phyloP scores from a whole-genome alignment of 2,797 vertebrate genomes.

The Falco novaeseelandiae region DNA sequence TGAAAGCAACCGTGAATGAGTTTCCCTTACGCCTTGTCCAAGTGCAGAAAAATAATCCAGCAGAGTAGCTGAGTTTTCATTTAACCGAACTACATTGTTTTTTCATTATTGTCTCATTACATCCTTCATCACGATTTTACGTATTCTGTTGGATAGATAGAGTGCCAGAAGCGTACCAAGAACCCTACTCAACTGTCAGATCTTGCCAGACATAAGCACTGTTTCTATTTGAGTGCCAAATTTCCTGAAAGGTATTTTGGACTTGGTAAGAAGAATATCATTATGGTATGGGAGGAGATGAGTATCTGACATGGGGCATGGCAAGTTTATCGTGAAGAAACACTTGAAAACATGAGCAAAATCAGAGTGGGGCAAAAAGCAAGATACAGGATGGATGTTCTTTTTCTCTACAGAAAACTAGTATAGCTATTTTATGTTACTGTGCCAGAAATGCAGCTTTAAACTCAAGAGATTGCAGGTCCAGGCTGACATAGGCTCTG shows the following conservation, averaged over 20 bases:
- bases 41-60: background rate
- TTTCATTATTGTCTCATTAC: background rate
- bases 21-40: background rate
- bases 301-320: slow-evolving; percentile 17
- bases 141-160: background rate
- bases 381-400: background rate
- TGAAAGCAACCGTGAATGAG: background rate
- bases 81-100: background rate
- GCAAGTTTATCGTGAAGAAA: background rate
- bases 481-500: slow-evolving; percentile 1
- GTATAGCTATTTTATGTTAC: background rate
- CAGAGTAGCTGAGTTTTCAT: background rate
- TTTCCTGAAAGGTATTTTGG: slow-evolving; percentile 70
- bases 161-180: background rate
- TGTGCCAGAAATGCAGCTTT: slow-evolving; percentile 56
- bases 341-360: slow-evolving; percentile 41
- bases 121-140: background rate
- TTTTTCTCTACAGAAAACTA: background rate
- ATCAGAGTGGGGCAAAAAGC: slow-evolving; percentile 18
- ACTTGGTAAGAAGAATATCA: slow-evolving; percentile 33
- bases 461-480: slow-evolving; percentile 10
- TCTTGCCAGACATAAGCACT: slow-evolving; percentile 48
- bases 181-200: background rate
- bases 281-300: slow-evolving; percentile 49
- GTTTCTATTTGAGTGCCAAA: background rate